Evolutionary conservation across 2,888 invertebrate species (phyloP).

Genomic region (Lasioglossum malachurum): DNA sequence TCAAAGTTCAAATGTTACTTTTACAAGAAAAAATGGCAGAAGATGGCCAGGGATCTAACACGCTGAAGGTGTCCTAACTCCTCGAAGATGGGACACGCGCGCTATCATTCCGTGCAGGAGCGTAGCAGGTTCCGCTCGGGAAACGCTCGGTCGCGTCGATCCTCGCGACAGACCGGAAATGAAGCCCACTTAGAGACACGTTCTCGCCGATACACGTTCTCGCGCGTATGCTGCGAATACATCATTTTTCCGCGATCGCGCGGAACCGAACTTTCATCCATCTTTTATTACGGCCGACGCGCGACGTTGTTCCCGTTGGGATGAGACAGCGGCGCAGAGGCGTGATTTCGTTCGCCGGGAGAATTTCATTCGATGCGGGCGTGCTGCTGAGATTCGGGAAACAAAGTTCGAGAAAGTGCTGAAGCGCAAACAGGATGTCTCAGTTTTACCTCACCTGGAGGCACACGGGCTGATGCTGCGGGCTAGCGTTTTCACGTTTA

Average conservation of each 20-base stretch:
- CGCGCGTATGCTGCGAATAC: background rate
- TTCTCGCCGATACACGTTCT: background rate
- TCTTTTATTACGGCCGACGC: conserved; percentile 8
- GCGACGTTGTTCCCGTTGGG: background rate
- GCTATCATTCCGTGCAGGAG: background rate
- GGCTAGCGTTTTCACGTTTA: conserved; percentile 17
- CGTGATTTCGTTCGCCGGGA: background rate
- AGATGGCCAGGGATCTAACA: too few species aligned
- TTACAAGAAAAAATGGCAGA: too few species aligned
- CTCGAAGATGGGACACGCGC: background rate
- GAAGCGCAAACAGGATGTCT: background rate
- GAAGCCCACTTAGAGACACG: conserved; percentile 11
- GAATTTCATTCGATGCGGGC: background rate
- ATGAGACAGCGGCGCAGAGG: background rate
- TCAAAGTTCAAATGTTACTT: too few species aligned
- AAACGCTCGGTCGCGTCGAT: background rate
- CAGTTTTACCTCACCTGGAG: background rate
- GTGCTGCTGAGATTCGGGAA: conserved; percentile 1
- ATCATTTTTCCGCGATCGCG: conserved; percentile 3
- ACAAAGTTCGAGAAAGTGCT: background rate
- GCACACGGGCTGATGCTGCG: background rate
- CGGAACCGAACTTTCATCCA: conserved; percentile 11
- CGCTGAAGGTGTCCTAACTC: background rate
- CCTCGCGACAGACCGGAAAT: conserved; percentile 8
- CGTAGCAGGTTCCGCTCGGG: background rate